Percentiles rank a stretch among this genome's conserved stretches.
Conservation (phyloP, 2,797 vertebrate species). For the Fistularia commersonii region DNA sequence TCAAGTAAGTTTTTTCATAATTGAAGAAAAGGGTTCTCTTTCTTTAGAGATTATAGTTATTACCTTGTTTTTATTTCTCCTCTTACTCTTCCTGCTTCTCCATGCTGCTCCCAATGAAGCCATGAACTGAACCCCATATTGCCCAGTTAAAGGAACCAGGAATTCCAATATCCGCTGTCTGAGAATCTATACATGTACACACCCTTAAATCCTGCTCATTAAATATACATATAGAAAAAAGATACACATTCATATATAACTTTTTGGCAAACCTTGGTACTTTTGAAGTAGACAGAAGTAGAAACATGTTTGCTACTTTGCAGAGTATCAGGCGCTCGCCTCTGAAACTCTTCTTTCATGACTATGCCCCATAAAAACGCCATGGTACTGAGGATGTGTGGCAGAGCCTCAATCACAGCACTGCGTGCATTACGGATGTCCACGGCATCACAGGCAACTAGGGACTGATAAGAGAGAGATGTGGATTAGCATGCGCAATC, state of each 20-base stretch:
- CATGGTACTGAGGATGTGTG: constrained; percentile 86
- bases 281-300: constrained; percentile 91
- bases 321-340: constrained; percentile 72
- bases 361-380: constrained; percentile 88
- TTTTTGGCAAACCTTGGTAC: constrained; percentile 81
- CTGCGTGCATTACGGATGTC: constrained; percentile 88
- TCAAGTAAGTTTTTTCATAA: neutral
- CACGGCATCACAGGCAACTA: constrained; percentile 73
- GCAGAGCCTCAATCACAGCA: constrained; percentile 88
- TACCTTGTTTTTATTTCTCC: constrained; percentile 85
- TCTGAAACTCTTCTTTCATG: constrained; percentile 81
- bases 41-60: constrained; percentile 7
- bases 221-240: neutral
- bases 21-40: neutral
- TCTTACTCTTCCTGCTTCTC: constrained; percentile 83
- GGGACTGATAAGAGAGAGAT: constrained; percentile 20
- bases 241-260: neutral
- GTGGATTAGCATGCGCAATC: neutral
- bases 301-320: constrained; percentile 80
- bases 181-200: constrained; percentile 63
- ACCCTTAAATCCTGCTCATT: neutral
- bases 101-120: constrained; percentile 89
- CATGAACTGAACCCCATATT: constrained; percentile 86
- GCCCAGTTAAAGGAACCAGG: constrained; percentile 83
- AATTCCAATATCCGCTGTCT: constrained; percentile 88